Base-by-base conservation (phyloP, 2,888 invertebrate genomes). In the Hemicrepidius hirtus region DNA sequence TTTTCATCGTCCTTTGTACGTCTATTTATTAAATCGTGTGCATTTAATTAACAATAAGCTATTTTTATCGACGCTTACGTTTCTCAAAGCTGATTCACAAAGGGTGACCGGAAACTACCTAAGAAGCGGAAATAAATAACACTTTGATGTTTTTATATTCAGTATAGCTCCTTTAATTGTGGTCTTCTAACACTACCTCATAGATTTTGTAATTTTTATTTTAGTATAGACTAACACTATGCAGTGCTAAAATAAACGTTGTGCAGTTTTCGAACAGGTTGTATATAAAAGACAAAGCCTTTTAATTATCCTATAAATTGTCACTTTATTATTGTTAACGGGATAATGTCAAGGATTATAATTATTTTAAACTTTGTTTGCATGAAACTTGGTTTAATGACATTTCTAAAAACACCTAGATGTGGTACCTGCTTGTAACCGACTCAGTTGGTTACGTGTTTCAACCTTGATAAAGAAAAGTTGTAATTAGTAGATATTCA, bases 391-490 rank as follows among this genome's bases (percentile, higher is more conserved):
- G n/a, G 53, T 53, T 28, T 28, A 53, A 53, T 53, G 53, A 32
- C 13, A 53, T 53, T 53, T 53, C 53, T 53, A 28, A 53, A 53
- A 53, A 53, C 12, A 28, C 24, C 53, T 53, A 53, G 13, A 20
- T 13, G 10, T 28, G 21, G 53, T 53, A 53, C 53, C 53, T 53
- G 53, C 12, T 28, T 13, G 53, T 53, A 53, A 53, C 53, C 24
- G 28, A 53, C 53, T 53, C 53, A 53, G 53, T 6, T 20, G 28
- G 53, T 53, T 53, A 53, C 53, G 28, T 53, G 53, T 28, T 13
- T n/a, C 53, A 21, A 28, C 53, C 53, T 53, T 53, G 53, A 53
- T 53, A 53, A 53, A 53, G 53, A 53, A 53, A 53, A 53, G 53
- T 53, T 28, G 28, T n/a, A 53, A 53, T 53, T 53, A 53, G 28